Base-by-base conservation (phyloP, 2,888 invertebrate genomes). In the Lasioglossum marginatum region DNA sequence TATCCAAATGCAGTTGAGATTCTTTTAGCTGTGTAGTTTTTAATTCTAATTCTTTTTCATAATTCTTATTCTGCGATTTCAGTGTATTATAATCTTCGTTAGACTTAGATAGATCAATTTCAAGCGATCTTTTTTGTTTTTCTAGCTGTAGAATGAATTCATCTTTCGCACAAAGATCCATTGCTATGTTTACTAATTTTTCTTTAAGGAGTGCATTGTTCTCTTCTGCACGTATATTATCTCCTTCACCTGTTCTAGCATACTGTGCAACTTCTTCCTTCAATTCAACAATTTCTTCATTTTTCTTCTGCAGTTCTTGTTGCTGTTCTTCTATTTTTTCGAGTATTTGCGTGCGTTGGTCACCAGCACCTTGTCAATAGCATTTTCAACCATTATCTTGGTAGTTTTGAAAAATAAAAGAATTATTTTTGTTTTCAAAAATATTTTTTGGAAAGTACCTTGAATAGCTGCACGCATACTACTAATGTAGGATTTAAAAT, bases 321-420 rank as follows among this genome's bases (percentile, higher is more conserved):
- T 92, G 90, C 19, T 92, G 91, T 52, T 87, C 90, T 16, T 87
- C 86, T 45, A 93, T 85, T 34, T 92, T 90, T 40, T 81, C 73
- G 4, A 89, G 73, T 23, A 91, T 88, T 23, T 88, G 82, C 10
- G 76, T 68, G 2, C 80, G 85, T 12, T 91, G 87, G 78, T 93
- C 90, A 52, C 88, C 91, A 63, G 92, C 90, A 78, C 91, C 93
- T 93, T 73, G 63, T 71, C 27, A 60, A 75, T 70, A 66, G n/a
- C 19, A 77, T 37, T 79, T 70, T 66, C 66, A 34, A 10, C 23
- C 31, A 70, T 10, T 23, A 52, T 48, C n/a, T 19, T 0, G n/a
- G 1, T 19, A 40, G n/a, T 66, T 31, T 57, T 45, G 3, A 34
- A 8, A 0, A 19, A 45, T 19, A 75, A 10, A 23, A 3, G 23